A percentile compares a stretch with the other conserved stretches of the same genome.
These are phyloP conservation scores for Catocala nupta DNA, from an alignment of 2,888 invertebrate genomes.

Conservation along the genomic window DNA sequence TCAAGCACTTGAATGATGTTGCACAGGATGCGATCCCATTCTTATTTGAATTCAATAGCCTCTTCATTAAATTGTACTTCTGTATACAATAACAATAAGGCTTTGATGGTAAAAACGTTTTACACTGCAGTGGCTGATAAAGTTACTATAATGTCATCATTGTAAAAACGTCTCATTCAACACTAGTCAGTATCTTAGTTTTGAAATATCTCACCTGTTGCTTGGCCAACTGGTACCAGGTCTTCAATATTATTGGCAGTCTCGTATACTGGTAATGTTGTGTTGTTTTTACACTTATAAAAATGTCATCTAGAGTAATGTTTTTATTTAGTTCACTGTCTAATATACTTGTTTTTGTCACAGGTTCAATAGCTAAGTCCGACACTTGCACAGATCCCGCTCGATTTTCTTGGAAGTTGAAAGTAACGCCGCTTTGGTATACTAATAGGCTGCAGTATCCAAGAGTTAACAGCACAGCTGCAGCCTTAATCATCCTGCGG, in stretches of 20 bases:
- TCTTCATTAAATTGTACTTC: background rate
- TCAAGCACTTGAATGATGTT: conserved; percentile 4
- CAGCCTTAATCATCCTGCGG: conserved; percentile 82
- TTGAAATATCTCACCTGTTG: conserved; percentile 90
- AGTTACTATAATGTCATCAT: too few species aligned
- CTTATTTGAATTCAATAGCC: conserved; percentile 17
- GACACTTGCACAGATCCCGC: conserved; percentile 78
- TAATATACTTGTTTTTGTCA: conserved; percentile 79
- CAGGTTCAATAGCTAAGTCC: conserved; percentile 82
- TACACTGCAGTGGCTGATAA: too few species aligned
- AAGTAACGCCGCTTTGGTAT: conserved; percentile 87
- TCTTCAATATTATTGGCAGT: conserved; percentile 95
- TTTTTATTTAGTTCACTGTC: conserved; percentile 82
- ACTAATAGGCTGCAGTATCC: conserved; percentile 89
- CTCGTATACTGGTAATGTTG: conserved; percentile 94
- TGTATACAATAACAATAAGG: background rate
- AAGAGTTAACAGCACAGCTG: conserved; percentile 84
- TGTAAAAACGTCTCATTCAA: too few species aligned
- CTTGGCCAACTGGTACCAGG: conserved; percentile 97
- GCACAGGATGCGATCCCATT: conserved; percentile 5
- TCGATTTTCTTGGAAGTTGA: conserved; percentile 83
- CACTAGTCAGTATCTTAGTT: background rate
- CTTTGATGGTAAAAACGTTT: background rate
- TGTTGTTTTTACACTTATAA: conserved; percentile 98
- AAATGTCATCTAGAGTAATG: conserved; percentile 94